A percentile compares a stretch with the other conserved stretches of the same genome.
Conservation (phyloP, 2,797 vertebrate genomes). For the Carcharodon carcharias region DNA sequence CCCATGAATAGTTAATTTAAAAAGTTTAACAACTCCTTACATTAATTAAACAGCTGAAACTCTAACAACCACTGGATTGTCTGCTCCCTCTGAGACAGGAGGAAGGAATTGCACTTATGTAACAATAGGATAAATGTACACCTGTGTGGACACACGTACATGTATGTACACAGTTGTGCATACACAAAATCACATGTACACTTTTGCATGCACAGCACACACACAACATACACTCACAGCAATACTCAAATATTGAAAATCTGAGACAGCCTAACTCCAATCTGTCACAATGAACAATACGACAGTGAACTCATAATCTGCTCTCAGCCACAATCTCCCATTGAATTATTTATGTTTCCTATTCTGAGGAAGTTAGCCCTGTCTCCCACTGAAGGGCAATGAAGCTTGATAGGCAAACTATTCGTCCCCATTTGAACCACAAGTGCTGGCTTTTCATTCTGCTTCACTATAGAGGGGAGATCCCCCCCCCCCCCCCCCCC, state of each 20-base stretch:
- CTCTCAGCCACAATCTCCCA: background rate
- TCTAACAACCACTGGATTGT: background rate
- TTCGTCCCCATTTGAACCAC: background rate
- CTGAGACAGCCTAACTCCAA: background rate
- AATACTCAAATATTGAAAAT: background rate
- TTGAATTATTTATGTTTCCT: background rate
- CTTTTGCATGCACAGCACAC: background rate
- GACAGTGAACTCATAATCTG: too few relatives aligned
- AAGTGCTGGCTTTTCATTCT: background rate
- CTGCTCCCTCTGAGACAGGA: background rate
- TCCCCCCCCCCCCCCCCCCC: background rate
- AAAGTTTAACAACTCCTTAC: background rate
- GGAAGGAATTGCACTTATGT: background rate
- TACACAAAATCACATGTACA: background rate
- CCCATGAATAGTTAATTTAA: background rate
- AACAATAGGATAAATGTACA: background rate
- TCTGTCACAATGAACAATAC: background rate
- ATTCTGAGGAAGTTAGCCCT: background rate
- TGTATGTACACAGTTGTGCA: background rate
- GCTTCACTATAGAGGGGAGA: background rate
- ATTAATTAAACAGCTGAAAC: background rate
- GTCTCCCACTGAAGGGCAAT: background rate
- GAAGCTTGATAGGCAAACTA: background rate
- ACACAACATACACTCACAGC: background rate
- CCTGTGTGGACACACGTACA: background rate